Conservation (phyloP, 2,113 vertebrate species). For the Perca fluviatilis region DNA sequence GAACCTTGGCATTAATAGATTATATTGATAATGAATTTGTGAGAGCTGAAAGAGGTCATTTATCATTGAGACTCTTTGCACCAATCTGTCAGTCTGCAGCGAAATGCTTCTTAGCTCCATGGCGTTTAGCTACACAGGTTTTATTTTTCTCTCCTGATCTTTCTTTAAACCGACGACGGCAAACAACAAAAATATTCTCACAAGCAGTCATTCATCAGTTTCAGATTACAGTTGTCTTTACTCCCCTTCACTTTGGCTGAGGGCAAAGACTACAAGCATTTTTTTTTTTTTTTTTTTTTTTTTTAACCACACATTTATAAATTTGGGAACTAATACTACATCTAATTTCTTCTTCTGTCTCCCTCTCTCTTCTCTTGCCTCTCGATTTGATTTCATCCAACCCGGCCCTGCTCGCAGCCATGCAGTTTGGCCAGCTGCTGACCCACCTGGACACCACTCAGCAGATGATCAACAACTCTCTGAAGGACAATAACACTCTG, state of each 20-base stretch:
- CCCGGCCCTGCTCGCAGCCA: conserved; percentile 78
- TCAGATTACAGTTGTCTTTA: conserved; percentile 1
- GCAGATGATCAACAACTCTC: conserved; percentile 91
- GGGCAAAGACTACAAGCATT: neutral
- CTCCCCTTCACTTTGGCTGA: neutral
- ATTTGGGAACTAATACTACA: neutral
- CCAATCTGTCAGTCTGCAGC: conserved; percentile 58
- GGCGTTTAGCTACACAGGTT: neutral
- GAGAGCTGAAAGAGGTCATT: conserved; percentile 56
- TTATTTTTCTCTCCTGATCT: conserved; percentile 15
- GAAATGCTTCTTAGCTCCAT: conserved; percentile 14
- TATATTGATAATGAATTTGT: conserved; percentile 57
- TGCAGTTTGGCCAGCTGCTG: conserved; percentile 94
- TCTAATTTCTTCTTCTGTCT: neutral
- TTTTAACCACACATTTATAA: neutral
- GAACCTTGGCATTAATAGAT: conserved; percentile 64
- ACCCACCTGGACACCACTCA: conserved; percentile 95
- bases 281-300: neutral
- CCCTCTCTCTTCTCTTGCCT: neutral
- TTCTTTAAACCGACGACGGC: conserved; percentile 5
- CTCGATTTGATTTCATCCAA: neutral
- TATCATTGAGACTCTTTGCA: conserved; percentile 50
- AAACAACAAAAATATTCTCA: conserved; percentile 29
- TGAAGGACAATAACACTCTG: conserved; percentile 90
- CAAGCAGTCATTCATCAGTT: conserved; percentile 3